Percentiles rank a stretch among this genome's conserved stretches.
Conservation (phyloP, 1,140 invertebrate species). For the Drosophila tani region DNA sequence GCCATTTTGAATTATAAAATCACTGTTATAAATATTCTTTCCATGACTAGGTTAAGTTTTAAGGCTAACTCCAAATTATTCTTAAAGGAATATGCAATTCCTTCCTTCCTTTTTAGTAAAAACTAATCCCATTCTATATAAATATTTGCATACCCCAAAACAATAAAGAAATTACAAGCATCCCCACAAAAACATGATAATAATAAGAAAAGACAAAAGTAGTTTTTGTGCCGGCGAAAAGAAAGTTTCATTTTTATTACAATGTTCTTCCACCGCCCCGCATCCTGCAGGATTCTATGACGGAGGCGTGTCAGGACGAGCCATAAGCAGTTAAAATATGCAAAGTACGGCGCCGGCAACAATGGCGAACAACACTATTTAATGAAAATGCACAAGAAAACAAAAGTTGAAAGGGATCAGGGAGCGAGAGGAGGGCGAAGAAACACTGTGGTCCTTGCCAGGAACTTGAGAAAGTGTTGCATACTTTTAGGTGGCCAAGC, state of each 20-base stretch:
- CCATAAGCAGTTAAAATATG: conserved; percentile 71
- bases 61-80: not conserved
- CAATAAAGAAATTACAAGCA: conserved; percentile 65
- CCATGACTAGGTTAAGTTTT: too few relatives aligned
- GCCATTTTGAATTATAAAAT: too few relatives aligned
- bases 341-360: conserved; percentile 59
- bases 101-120: not conserved
- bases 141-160: conserved; percentile 12
- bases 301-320: conserved; percentile 31
- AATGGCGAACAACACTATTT: conserved; percentile 65
- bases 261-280: conserved; percentile 31
- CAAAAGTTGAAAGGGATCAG: conserved; percentile 52
- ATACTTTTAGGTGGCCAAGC: conserved; percentile 63
- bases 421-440: not conserved
- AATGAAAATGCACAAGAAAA: conserved; percentile 69
- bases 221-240: conserved; percentile 44
- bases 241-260: conserved; percentile 76
- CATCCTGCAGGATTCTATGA: not conserved
- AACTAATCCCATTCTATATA: not conserved
- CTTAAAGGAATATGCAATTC: not conserved
- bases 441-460: conserved; percentile 9
- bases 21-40: too few relatives aligned
- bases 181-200: conserved; percentile 39
- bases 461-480: conserved; percentile 72
- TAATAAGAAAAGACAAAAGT: conserved; percentile 69